Evolutionary conservation across 2,113 vertebrate genomes (phyloP).

Genomic region (Notothenia coriiceps): DNA sequence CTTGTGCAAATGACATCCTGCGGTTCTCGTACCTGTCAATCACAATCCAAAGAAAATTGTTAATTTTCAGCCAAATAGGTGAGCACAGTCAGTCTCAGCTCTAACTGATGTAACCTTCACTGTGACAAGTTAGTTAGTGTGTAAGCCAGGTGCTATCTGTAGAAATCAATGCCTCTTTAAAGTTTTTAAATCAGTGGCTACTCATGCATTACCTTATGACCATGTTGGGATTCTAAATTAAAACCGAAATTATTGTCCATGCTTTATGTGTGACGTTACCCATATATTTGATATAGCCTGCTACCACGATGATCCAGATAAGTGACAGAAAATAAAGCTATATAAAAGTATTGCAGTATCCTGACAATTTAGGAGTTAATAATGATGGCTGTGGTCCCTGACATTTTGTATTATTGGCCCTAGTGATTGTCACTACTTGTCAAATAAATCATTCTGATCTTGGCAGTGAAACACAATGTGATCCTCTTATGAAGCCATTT

Average conservation of each 20-base stretch:
- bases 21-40: slow-evolving; percentile 50
- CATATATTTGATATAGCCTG: not conserved
- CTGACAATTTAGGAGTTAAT: not conserved
- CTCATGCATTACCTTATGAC: not conserved
- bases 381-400: not conserved
- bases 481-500: slow-evolving; percentile 20
- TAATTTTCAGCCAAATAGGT: slow-evolving; percentile 30
- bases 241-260: not conserved
- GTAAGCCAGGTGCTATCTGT: slow-evolving; percentile 2
- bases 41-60: slow-evolving; percentile 37
- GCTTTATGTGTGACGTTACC: not conserved
- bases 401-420: not conserved
- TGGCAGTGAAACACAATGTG: not conserved
- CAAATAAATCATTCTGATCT: slow-evolving; percentile 15
- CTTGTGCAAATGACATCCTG: slow-evolving; percentile 57
- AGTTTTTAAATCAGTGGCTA: slow-evolving; percentile 9
- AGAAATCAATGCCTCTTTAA: not conserved
- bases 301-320: not conserved
- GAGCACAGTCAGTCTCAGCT: slow-evolving; percentile 25
- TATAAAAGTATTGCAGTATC: not conserved
- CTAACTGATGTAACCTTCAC: slow-evolving; percentile 20
- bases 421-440: not conserved
- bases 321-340: not conserved
- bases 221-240: not conserved
- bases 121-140: not conserved